Evolutionary conservation across 2,113 vertebrate genomes (phyloP).

Genomic region (Pitta sordida): DNA sequence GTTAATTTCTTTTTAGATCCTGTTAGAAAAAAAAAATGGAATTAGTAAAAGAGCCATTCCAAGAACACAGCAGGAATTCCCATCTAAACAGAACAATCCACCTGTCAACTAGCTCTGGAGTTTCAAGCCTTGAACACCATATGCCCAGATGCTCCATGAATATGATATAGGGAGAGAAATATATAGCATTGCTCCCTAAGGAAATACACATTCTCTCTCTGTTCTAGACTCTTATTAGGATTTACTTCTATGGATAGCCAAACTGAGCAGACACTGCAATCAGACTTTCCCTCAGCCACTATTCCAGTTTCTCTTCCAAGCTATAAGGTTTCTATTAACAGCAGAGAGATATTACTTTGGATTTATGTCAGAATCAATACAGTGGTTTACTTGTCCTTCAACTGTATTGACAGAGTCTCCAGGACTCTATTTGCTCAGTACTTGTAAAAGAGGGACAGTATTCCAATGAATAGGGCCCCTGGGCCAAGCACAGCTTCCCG

Average conservation of each 20-base stretch:
- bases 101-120: neutral
- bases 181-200: rapidly evolving
- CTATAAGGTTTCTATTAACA: conserved; percentile 31
- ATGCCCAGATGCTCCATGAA: neutral
- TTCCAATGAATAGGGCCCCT: conserved; percentile 52
- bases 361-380: conserved; percentile 64
- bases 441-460: conserved; percentile 48
- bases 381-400: conserved; percentile 58
- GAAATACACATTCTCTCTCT: neutral
- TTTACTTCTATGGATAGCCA: neutral
- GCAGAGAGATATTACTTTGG: conserved; percentile 48
- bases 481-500: conserved; percentile 53
- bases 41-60: neutral
- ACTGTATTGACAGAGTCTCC: conserved; percentile 28
- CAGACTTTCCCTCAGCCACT: neutral
- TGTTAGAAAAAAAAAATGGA: neutral
- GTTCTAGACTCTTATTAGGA: neutral
- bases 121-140: neutral
- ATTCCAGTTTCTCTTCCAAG: conserved; percentile 8
- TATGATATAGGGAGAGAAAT: neutral
- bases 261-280: neutral
- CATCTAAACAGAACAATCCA: neutral
- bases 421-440: conserved; percentile 37
- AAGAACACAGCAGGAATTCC: neutral
- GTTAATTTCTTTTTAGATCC: neutral